Percentiles rank a stretch among this genome's conserved stretches.
Conservation (phyloP, 2,888 invertebrate genomes). For the Melinaea menophilus region DNA sequence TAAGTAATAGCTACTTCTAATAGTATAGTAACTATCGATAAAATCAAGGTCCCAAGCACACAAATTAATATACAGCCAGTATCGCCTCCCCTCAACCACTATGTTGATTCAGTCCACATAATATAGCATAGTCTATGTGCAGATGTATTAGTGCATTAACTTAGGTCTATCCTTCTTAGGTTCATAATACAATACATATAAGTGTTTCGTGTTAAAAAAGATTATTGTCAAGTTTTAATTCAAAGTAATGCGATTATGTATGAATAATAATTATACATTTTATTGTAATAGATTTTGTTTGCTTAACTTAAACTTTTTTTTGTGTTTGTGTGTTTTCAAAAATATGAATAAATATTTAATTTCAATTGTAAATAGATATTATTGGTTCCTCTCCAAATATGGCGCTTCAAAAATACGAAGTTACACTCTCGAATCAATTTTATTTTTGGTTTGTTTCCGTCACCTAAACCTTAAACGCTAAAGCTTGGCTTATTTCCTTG, state of each 20-base stretch:
- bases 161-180: constrained; percentile 19
- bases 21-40: constrained; percentile 11
- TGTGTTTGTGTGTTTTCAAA: too few species aligned
- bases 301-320: too few species aligned
- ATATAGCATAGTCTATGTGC: constrained; percentile 49
- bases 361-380: too few species aligned
- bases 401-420: neutral
- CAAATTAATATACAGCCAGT: constrained; percentile 68
- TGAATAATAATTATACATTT: too few species aligned
- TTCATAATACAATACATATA: constrained; percentile 23
- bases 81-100: constrained; percentile 53
- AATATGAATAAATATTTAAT: too few species aligned
- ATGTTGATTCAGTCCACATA: constrained; percentile 66
- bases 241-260: too few species aligned
- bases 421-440: constrained; percentile 21
- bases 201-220: constrained; percentile 16
- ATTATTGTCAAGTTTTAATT: too few species aligned
- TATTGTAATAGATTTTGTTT: too few species aligned
- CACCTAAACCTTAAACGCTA: constrained; percentile 38
- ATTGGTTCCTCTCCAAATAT: too few species aligned
- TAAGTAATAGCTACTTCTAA: neutral
- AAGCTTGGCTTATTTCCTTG: constrained; percentile 50
- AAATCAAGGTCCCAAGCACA: constrained; percentile 49
- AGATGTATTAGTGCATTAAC: constrained; percentile 42
- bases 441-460: constrained; percentile 50